Conservation (phyloP, 2,113 vertebrate genomes). For the Tapirus terrestris region DNA sequence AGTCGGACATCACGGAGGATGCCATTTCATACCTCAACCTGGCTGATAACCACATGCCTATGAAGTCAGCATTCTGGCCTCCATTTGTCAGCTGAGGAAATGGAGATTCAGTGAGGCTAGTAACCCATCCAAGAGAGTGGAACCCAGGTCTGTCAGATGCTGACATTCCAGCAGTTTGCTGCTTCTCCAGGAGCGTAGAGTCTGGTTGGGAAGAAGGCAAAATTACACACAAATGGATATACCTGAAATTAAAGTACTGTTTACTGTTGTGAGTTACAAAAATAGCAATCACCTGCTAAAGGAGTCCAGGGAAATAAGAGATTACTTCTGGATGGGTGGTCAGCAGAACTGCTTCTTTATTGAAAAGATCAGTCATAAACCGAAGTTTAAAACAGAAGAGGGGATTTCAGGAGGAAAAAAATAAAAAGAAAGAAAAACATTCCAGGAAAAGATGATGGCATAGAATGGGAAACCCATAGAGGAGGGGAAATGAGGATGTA, state of each 20-base stretch:
- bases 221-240: neutral
- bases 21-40: neutral
- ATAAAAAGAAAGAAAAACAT: neutral
- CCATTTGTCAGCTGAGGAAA: neutral
- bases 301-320: neutral
- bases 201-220: neutral
- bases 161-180: neutral
- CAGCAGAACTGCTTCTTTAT: neutral
- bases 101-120: neutral
- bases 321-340: neutral
- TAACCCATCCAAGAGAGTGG: neutral
- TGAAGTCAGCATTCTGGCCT: neutral
- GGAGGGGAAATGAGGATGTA: neutral
- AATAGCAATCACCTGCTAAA: neutral
- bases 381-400: neutral
- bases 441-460: neutral
- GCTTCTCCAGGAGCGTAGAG: neutral
- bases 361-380: neutral
- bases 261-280: neutral
- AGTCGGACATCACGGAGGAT: neutral
- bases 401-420: neutral
- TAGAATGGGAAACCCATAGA: neutral
- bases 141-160: neutral
- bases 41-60: neutral
- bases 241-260: neutral